Evolutionary conservation across 2,888 invertebrate species (phyloP).

Genomic region (Acanthosepion lycidas): DNA sequence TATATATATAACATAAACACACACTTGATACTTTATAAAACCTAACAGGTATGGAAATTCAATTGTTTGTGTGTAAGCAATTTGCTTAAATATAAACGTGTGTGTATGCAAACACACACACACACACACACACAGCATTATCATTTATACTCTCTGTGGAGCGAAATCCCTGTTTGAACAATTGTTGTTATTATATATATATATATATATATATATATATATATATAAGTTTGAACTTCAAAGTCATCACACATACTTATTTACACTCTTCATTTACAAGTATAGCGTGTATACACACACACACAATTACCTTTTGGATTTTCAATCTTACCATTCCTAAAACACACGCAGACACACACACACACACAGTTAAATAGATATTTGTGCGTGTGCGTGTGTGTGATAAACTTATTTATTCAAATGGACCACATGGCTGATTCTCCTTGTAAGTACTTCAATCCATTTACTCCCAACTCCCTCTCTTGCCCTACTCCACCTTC

Average conservation of each 20-base stretch:
- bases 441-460: neutral
- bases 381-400: neutral
- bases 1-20: slow-evolving; percentile 23
- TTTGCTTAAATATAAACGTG: neutral
- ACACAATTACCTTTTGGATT: neutral
- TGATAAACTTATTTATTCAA: neutral
- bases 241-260: neutral
- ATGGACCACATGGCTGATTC: neutral
- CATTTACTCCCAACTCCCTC: neutral
- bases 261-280: neutral
- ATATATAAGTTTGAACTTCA: neutral
- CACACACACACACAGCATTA: no score
- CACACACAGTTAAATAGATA: neutral
- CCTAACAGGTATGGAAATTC: no score
- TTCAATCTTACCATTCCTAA: neutral
- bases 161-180: neutral
- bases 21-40: no score
- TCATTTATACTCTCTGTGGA: neutral
- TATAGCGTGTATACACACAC: neutral
- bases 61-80: no score
- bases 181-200: neutral
- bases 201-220: neutral
- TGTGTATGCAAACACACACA: neutral
- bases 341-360: neutral
- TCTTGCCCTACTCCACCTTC: neutral